phyloP scores from a whole-genome alignment of 37 sponge, comb jelly and placozoan genomes.

The Cladorhizidae sp. region DNA sequence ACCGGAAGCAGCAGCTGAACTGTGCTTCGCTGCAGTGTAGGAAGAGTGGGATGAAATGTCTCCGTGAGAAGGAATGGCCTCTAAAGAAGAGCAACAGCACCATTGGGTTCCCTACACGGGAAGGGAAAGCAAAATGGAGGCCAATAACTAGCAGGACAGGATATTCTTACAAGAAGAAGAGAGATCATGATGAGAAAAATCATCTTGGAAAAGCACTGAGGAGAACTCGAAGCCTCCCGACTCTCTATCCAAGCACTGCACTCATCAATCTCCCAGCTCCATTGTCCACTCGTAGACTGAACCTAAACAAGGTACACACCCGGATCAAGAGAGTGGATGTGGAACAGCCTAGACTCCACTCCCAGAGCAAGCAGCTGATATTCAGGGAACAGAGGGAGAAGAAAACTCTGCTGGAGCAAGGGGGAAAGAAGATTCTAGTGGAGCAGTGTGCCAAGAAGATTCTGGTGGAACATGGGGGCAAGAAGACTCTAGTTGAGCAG shows the following conservation, averaged over 20 bases:
- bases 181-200: not conserved
- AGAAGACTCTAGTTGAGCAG: not conserved
- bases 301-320: conserved; percentile 9
- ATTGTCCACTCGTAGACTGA: not conserved
- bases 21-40: not conserved
- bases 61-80: not conserved
- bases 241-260: not conserved
- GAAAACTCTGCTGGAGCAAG: not conserved
- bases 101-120: conserved; percentile 35
- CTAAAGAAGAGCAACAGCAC: conserved; percentile 31
- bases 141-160: not conserved
- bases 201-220: not conserved
- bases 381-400: not conserved
- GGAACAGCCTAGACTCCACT: conserved; percentile 2
- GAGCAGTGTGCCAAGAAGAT: too few species aligned
- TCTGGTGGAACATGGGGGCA: not conserved
- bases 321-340: conserved; percentile 5
- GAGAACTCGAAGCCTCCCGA: conserved; percentile 20
- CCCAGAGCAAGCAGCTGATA: not conserved
- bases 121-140: not conserved
- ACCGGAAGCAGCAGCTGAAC: not conserved
- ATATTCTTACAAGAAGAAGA: not conserved
- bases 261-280: not conserved
- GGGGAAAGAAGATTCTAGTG: too few species aligned
- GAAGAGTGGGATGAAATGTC: not conserved